Base-by-base conservation (phyloP, 1,140 invertebrate genomes). In the Branchinecta lindahli region DNA sequence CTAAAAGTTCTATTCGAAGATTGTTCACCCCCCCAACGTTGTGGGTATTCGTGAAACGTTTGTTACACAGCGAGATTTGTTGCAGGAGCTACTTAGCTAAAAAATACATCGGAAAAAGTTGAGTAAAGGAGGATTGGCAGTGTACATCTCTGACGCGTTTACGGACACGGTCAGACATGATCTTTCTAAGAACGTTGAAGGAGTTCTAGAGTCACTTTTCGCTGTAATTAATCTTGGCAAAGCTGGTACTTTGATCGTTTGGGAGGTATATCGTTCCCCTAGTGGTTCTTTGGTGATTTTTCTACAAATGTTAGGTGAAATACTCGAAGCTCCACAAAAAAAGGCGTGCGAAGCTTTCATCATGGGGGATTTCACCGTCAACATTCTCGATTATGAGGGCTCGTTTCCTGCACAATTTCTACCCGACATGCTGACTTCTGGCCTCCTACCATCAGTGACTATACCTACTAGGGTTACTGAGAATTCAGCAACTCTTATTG, bases 151-250 rank as follows among this genome's bases (percentile, higher is more conserved):
- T 6, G 52, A 61, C 52, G 52, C 52, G 52, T 15, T 61, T 61
- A 12, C 52, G 18, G 1, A 61, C 52, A 61, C 52, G 52, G 52
- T 61, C 52, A 4, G 18, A 61, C 52, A 61, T 6, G 52, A 61
- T 61, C 12, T 61, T 61, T 61, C 52, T 61, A 61, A 61, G 52
- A 61, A 61, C 52, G 6, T 61, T 61, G 52, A 61, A 61, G 52
- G 52, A 61, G 52, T 61, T 61, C 18, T 61, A 61, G 52, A 61
- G 18, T 61, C 52, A 61, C 52, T 61, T 61, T 61, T 61, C 18
- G 52, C 18, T 61, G 52, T 3, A 61, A 61, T 61, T 61, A 61
- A 6, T 61, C 52, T 20, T 61, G 52, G 52, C 18, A 61, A 61
- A 61, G 12, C 52, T 61, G 52, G 2, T 61, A 61, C 52, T 20